A percentile compares a stretch with the other conserved stretches of the same genome.
These are phyloP conservation scores for Rhamphomyia laevipes DNA, from an alignment of 2,888 invertebrate genomes.

Conservation along the genomic window DNA sequence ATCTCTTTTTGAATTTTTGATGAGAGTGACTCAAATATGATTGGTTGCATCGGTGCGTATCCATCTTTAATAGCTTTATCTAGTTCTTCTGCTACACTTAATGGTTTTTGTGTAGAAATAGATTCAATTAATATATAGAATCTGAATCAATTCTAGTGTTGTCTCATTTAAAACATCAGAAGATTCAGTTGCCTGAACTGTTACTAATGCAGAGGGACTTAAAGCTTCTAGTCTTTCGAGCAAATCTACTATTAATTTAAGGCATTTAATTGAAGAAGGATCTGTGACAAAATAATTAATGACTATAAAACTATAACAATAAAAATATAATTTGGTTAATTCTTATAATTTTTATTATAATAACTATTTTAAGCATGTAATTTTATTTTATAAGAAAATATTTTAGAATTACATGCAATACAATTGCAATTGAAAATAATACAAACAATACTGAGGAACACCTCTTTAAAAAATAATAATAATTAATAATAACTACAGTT, in stretches of 20 bases:
- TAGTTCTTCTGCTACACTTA: constrained; percentile 5
- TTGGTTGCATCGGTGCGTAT: constrained; percentile 1
- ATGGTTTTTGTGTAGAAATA: background rate
- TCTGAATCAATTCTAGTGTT: background rate
- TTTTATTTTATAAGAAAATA: too few species aligned
- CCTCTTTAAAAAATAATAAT: too few species aligned
- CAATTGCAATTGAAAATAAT: too few species aligned
- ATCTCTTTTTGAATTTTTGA: constrained; percentile 5
- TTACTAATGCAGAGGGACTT: constrained; percentile 1
- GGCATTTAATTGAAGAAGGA: constrained; percentile 1
- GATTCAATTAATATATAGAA: background rate
- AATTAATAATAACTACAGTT: too few species aligned
- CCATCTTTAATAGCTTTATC: constrained; percentile 2
- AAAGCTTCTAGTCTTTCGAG: constrained; percentile 1
- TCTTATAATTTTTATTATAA: too few species aligned
- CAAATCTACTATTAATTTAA: constrained; percentile 1
- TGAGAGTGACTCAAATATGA: background rate
- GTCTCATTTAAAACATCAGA: background rate
- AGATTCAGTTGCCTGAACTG: background rate
- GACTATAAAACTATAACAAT: too few species aligned
- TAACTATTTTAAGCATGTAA: too few species aligned
- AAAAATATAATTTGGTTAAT: too few species aligned
- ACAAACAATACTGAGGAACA: too few species aligned
- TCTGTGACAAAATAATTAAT: background rate
- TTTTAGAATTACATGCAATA: too few species aligned